A percentile compares a stretch with the other conserved stretches of the same genome.
Evolutionary conservation across 1,140 invertebrate genomes (phyloP).

Genomic region (Prorops nasuta): DNA sequence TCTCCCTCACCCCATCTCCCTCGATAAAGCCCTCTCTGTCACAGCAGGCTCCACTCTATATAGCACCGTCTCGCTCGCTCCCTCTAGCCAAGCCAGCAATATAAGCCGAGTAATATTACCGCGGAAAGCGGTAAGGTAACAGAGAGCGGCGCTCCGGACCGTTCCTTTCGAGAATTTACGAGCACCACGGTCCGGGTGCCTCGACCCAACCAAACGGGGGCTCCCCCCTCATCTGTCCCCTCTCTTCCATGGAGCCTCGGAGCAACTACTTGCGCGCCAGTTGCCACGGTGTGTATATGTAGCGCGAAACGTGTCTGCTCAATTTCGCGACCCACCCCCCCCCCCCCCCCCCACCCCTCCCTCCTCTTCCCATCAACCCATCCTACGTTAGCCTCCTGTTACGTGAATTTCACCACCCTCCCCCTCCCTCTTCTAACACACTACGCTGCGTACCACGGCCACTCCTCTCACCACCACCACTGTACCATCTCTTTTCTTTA

Average conservation of each 20-base stretch:
- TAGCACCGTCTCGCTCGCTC: constrained; percentile 14
- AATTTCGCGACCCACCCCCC: too few relatives aligned
- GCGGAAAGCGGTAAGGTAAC: constrained; percentile 34
- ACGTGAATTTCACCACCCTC: too few relatives aligned
- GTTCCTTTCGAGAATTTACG: constrained; percentile 37
- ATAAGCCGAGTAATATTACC: constrained; percentile 38
- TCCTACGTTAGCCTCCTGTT: too few relatives aligned
- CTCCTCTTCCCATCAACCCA: constrained; percentile 2
- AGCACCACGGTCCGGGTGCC: constrained; percentile 29
- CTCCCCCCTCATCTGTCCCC: constrained; percentile 12
- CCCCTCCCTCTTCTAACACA: too few relatives aligned
- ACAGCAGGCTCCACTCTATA: too few relatives aligned
- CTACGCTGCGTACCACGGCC: too few relatives aligned
- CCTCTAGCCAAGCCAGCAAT: constrained; percentile 12
- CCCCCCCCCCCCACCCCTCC: neutral
- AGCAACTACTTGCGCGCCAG: neutral
- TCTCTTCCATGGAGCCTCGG: constrained; percentile 8
- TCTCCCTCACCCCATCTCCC: too few relatives aligned
- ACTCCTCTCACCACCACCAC: too few relatives aligned
- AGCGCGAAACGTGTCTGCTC: too few relatives aligned
- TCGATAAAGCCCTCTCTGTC: too few relatives aligned
- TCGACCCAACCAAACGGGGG: constrained; percentile 16
- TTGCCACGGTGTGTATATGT: too few relatives aligned
- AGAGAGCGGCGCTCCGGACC: constrained; percentile 25
- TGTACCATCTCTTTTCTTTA: too few relatives aligned